A percentile compares a stretch with the other conserved stretches of the same genome.
phyloP scores from a whole-genome alignment of 2,113 vertebrate species.

The Silurus glanis region DNA sequence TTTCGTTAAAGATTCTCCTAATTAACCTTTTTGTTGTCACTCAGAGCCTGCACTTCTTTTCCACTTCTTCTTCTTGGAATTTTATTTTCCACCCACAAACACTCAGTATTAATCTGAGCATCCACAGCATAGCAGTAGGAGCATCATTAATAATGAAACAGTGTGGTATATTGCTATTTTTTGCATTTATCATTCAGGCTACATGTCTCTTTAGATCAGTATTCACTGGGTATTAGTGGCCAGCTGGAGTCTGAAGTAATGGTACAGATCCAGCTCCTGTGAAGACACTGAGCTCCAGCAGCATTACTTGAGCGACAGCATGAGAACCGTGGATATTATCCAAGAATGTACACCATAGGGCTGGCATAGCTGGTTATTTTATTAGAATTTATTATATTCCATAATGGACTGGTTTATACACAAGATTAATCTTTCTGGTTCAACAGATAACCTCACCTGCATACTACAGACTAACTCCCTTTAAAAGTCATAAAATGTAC shows the following conservation, averaged over 20 bases:
- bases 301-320: background rate
- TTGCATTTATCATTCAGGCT: slow-evolving; percentile 25
- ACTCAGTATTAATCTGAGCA: slow-evolving; percentile 25
- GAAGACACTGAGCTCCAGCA: background rate
- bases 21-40: background rate
- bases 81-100: background rate
- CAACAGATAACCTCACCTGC: background rate
- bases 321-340: background rate
- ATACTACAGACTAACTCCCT: background rate
- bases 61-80: no score
- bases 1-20: background rate
- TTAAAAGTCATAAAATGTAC: background rate
- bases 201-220: slow-evolving; percentile 6
- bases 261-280: background rate
- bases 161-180: slow-evolving; percentile 2
- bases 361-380: background rate
- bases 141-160: slow-evolving; percentile 19
- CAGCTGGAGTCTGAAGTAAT: slow-evolving; percentile 15
- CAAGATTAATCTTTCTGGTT: background rate
- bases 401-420: background rate
- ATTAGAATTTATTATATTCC: background rate
- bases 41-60: background rate
- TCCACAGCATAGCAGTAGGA: slow-evolving; percentile 7
- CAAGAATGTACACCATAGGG: background rate
- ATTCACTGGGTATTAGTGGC: slow-evolving; percentile 24